These are phyloP conservation scores for Eurytoma californica DNA, from an alignment of 2,888 invertebrate species.

Conservation along the genomic window DNA sequence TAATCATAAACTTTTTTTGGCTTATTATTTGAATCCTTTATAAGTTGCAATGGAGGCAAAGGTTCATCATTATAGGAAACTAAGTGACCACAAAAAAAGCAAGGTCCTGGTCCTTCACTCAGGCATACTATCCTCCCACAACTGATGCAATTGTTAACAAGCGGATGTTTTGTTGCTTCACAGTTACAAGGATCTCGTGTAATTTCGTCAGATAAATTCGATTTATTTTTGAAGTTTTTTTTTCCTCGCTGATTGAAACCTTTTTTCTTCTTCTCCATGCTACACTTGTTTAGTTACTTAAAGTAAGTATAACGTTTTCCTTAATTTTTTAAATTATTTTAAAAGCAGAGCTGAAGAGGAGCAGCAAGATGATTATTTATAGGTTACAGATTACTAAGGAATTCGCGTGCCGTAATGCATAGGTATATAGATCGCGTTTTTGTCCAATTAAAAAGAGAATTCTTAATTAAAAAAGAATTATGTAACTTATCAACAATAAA, in stretches of 20 bases:
- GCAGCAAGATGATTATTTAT: no score
- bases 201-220: constrained; percentile 33
- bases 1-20: not conserved
- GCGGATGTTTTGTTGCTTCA: constrained; percentile 91
- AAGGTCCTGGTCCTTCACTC: constrained; percentile 98
- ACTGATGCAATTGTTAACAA: constrained; percentile 93
- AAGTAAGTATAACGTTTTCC: no score
- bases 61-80: constrained; percentile 75
- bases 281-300: not conserved
- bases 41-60: not conserved
- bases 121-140: constrained; percentile 97
- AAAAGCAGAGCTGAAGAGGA: no score
- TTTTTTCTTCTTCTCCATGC: constrained; percentile 43
- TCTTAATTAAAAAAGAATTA: no score
- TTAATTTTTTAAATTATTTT: no score
- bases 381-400: no score
- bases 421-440: no score
- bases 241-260: constrained; percentile 38
- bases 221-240: constrained; percentile 42
- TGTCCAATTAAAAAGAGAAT: no score
- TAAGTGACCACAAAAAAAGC: constrained; percentile 91
- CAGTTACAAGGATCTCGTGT: constrained; percentile 84
- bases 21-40: constrained; percentile 26
- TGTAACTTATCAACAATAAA: no score
- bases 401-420: no score